Conservation (phyloP, 2,113 vertebrate genomes). For the Nothoprocta pentlandii region DNA sequence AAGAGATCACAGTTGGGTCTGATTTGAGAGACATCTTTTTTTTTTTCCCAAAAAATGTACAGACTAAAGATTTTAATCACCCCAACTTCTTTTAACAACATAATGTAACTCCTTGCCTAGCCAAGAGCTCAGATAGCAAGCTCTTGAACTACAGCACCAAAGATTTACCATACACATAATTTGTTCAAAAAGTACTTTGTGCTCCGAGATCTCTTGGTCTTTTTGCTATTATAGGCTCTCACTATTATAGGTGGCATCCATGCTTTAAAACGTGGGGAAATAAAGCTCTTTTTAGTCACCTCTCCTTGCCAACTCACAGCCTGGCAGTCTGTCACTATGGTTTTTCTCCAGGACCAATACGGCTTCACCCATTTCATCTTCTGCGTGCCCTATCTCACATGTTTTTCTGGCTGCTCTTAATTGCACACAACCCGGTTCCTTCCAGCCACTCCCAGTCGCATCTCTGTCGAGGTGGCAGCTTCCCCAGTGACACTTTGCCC, state of each 20-base stretch:
- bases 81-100: not conserved
- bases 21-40: not conserved
- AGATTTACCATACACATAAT: not conserved
- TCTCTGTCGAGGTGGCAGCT: not conserved
- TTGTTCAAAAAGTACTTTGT: not conserved
- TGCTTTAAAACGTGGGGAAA: not conserved
- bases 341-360: not conserved
- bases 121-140: not conserved
- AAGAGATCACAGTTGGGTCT: rapidly evolving
- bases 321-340: not conserved
- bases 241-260: not conserved
- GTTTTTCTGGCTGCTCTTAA: slow-evolving; percentile 26
- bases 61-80: not conserved
- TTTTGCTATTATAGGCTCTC: not conserved
- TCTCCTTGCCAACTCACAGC: not conserved
- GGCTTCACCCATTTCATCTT: slow-evolving; percentile 8
- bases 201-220: not conserved
- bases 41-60: not conserved
- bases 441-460: slow-evolving; percentile 22
- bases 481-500: not conserved
- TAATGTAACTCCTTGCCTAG: not conserved
- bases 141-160: not conserved
- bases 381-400: not conserved
- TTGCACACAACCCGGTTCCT: not conserved
- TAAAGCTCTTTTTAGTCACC: slow-evolving; percentile 1